These are phyloP conservation scores for Malacosoma neustria DNA, from an alignment of 2,888 invertebrate genomes.

Conservation along the genomic window DNA sequence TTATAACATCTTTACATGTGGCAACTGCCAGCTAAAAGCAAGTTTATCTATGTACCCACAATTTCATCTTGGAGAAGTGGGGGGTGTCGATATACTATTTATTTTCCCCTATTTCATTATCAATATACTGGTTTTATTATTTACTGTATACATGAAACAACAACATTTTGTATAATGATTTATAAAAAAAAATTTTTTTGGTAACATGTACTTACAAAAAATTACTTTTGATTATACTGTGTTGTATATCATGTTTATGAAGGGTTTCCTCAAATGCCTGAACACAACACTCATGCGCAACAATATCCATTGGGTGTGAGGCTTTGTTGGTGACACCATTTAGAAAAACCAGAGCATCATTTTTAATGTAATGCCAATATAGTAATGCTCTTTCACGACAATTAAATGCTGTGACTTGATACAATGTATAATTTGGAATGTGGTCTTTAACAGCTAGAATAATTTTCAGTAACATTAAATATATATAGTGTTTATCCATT, in stretches of 20 bases:
- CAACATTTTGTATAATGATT: too few relatives aligned
- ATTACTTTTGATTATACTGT: constrained; percentile 14
- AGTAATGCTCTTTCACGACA: constrained; percentile 35
- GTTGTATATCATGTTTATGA: constrained; percentile 34
- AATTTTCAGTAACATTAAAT: constrained; percentile 3
- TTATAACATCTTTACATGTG: too few relatives aligned
- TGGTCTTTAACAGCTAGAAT: constrained; percentile 1
- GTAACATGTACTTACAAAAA: constrained; percentile 24
- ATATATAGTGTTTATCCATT: constrained; percentile 1
- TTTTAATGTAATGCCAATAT: constrained; percentile 26
- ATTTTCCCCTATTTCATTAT: too few relatives aligned
- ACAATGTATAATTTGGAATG: constrained; percentile 25
- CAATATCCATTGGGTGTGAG: constrained; percentile 41
- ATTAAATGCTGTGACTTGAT: constrained; percentile 50
- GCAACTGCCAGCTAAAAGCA: too few relatives aligned
- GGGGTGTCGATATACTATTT: too few relatives aligned
- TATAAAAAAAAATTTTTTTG: too few relatives aligned
- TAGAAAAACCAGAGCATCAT: constrained; percentile 31
- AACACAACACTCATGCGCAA: constrained; percentile 25
- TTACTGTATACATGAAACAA: too few relatives aligned
- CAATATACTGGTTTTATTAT: too few relatives aligned
- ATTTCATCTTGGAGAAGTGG: too few relatives aligned
- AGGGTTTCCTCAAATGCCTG: constrained; percentile 33
- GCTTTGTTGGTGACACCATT: constrained; percentile 56
- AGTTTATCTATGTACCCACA: too few relatives aligned